Base-by-base conservation (phyloP, 2,888 invertebrate genomes). In the Chaetogeoica ovagalla region DNA sequence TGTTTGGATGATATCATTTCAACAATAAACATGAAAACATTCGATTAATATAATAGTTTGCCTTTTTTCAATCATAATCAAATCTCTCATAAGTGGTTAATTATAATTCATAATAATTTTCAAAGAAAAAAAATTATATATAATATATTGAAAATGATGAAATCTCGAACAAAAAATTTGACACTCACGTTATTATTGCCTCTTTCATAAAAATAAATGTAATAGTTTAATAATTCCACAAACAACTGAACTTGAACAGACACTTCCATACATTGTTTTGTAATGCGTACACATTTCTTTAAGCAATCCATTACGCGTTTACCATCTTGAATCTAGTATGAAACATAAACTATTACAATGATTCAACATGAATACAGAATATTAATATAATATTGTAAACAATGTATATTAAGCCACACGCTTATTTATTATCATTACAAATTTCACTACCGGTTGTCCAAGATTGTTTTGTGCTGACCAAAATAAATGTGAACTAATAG, bases 231-330 rank as follows among this genome's bases (percentile, higher is more conserved):
- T 82, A 99, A 90, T 86, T 98, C 98, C 7, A 97, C 95, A 85
- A 96, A 93, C 62, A 99, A 89, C 86, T 98, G 98, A 37, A 97
- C 95, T 88, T 98, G 98, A 9, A 98, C 97, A 4, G 94, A 93
- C 23, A 92, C 91, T 88, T 99, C 99, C 94, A 99, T 95, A 85
- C 98, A 98, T 85, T 99, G 98, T 84, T 94, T 95, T 0, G 97
- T 96, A 81, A 98, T 97, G 81, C 96, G 91, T 7, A 95, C 92
- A 15, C 96, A 96, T 86, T 97, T 98, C 87, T 97, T 97, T 83
- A 99, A 88, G 86, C 98, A 98, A 85, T 98, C 98, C 68, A 96
- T 88, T 0, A 96, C 98, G 48, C 95, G 91, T 83, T 94, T 93
- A 5, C 95, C 94, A 86, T 99, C 97, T 84, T 93, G 93, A 87